Base-by-base conservation (phyloP, 2,113 vertebrate genomes). In the Fregata magnificens region DNA sequence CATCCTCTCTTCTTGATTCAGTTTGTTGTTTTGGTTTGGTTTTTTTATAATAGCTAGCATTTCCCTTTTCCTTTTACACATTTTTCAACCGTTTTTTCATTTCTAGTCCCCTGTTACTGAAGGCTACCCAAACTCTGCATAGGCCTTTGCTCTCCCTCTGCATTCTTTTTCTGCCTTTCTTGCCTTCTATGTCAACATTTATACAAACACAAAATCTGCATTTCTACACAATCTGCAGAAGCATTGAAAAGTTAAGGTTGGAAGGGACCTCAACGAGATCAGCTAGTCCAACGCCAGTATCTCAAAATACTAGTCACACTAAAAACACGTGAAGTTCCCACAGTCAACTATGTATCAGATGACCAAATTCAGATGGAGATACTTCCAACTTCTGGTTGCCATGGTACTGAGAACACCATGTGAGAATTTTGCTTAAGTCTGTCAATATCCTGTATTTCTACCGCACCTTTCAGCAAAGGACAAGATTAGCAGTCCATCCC, bases 371-470 rank as follows among this genome's bases (percentile, higher is more conserved):
- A 69, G 22, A 50, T 28, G 19, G 36, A 36, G 42, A 28, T 47
- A 32, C 20, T 63, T 56, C 4, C 45, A 73, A 13, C 29, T 61
- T 70, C 50, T 44, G 61, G 22, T 44, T 56, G 44, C 40, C 59
- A 34, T 2, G 42, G 11, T 62, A 49, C 40, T 18, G 22, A 62
- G 13, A 83, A 53, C 8, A 72, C 10, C 1, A 0, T 7, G 5
- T 7, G 15, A 88, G 25, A 55, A 25, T 31, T 50, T 18, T 20
- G 32, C 36, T 80, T 26, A 16, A 16, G 10, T 52, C 50, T 66
- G 16, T 44, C 18, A 25, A 22, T 31, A 71, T 2, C 16, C n/a
- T n/a, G 8, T 10, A 61, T 61, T 84, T 84, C 52, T 61, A 42
- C 44, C 28, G 22, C 1, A 0, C 21, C 44, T 82, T 77, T 55